Evolutionary conservation across 1,140 invertebrate species (phyloP).

Genomic region (Zaprionus kolodkinae): DNA sequence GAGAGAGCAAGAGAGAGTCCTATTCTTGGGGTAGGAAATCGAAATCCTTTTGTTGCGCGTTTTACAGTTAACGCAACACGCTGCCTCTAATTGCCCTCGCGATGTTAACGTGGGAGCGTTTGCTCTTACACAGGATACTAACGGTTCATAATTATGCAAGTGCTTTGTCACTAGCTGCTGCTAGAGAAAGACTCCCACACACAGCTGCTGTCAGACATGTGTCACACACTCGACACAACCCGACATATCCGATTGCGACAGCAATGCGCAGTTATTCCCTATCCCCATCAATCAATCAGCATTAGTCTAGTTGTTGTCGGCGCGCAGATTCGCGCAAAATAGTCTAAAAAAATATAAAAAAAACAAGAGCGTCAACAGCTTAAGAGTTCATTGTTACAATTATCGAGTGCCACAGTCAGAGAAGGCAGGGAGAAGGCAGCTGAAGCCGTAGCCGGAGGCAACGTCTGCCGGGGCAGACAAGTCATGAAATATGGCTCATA

Average conservation of each 20-base stretch:
- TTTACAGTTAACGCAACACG: slow-evolving; percentile 70
- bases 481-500: slow-evolving; percentile 11
- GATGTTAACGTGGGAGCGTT: slow-evolving; percentile 63
- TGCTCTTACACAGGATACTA: slow-evolving; percentile 74
- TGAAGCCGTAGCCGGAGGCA: slow-evolving; percentile 14
- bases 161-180: slow-evolving; percentile 35
- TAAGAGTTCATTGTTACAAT: slow-evolving; percentile 83
- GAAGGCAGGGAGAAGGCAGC: neutral
- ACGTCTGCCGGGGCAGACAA: slow-evolving; percentile 15
- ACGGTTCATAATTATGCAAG: slow-evolving; percentile 74
- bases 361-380: slow-evolving; percentile 80
- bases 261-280: slow-evolving; percentile 40
- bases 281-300: slow-evolving; percentile 67
- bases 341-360: slow-evolving; percentile 59
- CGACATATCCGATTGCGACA: slow-evolving; percentile 56
- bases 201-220: neutral
- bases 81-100: slow-evolving; percentile 54
- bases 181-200: slow-evolving; percentile 1
- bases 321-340: slow-evolving; percentile 25
- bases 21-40: slow-evolving; percentile 62
- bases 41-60: slow-evolving; percentile 75
- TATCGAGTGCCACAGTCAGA: slow-evolving; percentile 45
- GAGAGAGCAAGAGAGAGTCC: neutral
- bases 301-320: slow-evolving; percentile 63
- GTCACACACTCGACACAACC: slow-evolving; percentile 22